These are phyloP conservation scores for Porites divaricata DNA, from an alignment of 92 coral and sea anemone genomes.

Conservation along the genomic window DNA sequence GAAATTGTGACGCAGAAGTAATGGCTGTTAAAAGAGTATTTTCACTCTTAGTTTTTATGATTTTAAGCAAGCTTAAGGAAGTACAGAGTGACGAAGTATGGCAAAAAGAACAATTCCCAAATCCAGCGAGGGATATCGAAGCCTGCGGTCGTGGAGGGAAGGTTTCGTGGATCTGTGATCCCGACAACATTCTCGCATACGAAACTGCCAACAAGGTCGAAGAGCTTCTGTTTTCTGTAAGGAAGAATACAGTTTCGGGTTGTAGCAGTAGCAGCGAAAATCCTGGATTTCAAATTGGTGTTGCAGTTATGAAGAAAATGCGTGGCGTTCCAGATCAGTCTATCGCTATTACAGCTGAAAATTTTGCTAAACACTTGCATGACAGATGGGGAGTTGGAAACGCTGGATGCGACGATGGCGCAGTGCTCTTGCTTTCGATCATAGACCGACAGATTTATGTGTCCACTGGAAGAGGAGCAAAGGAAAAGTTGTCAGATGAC, in stretches of 20 bases:
- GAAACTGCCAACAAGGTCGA: constrained; percentile 79
- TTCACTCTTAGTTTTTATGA: constrained; percentile 10
- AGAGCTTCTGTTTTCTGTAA: constrained; percentile 57
- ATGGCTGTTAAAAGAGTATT: neutral
- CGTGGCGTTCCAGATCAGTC: constrained; percentile 36
- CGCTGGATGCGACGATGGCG: constrained; percentile 81
- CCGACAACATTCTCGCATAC: constrained; percentile 63
- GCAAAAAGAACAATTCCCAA: constrained; percentile 76
- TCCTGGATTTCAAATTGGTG: constrained; percentile 82
- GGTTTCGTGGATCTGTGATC: constrained; percentile 88
- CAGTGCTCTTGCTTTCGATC: constrained; percentile 63
- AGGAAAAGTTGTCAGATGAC: constrained; percentile 66
- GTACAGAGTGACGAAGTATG: constrained; percentile 43
- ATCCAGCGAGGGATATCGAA: constrained; percentile 70
- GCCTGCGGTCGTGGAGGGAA: constrained; percentile 84
- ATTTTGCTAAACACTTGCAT: constrained; percentile 75
- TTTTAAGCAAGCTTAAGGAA: neutral
- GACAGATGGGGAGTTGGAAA: constrained; percentile 85
- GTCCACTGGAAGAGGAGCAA: constrained; percentile 83
- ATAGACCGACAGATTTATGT: constrained; percentile 77
- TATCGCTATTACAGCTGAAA: constrained; percentile 51
- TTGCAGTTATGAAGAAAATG: constrained; percentile 78
- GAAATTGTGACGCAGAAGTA: neutral
- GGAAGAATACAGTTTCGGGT: constrained; percentile 76
- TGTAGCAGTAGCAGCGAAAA: constrained; percentile 46